Evolutionary conservation across 2,888 invertebrate genomes (phyloP), one percentile per base, ranked within the genome.

Genomic region (Holacanthella duospinosa): DNA sequence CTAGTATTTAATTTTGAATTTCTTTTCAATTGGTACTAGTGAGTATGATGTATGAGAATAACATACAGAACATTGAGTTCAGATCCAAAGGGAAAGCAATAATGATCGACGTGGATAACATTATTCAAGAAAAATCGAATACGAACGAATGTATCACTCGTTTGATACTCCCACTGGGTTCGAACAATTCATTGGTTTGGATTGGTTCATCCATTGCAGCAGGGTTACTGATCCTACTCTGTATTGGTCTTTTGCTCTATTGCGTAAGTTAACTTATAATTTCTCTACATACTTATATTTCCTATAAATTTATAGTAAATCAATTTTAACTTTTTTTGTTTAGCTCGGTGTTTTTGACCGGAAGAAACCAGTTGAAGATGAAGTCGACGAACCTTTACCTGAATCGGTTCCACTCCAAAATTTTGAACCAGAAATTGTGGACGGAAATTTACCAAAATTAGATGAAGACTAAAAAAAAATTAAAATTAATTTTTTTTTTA

Each of bases 261-360:
- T 29, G 53, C 6, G 62, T 62, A 53, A 55, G 55, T 26, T 48
- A n/a, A 21, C 19, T 25, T 25, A 24, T 9, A 2, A 43, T 59
- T 57, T 29, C 9, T 26, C 27, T 55, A 26, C 26, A 12, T n/a
- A 12, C 29, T 27, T 19, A 29, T n/a, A n/a, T n/a, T n/a, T n/a
- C n/a, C n/a, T n/a, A 29, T 43, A n/a, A 43, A 43, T 19, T 44
- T 9, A 24, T 9, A 55, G 9, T 59, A 58, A 29, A n/a, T 48
- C 3, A 25, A 25, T 48, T 48, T 24, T 19, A 43, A 19, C n/a
- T 9, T 60, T 56, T 57, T 55, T 29, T 24, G 21, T 21, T 27
- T 29, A 66, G 65, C 65, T 61, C 44, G 68, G 68, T 21, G 59
- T 59, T 26, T 63, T 65, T 57, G 61, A 68, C 9, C 48, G 64